Conservation (phyloP, 2,888 invertebrate genomes). For the Mythimna albipuncta region DNA sequence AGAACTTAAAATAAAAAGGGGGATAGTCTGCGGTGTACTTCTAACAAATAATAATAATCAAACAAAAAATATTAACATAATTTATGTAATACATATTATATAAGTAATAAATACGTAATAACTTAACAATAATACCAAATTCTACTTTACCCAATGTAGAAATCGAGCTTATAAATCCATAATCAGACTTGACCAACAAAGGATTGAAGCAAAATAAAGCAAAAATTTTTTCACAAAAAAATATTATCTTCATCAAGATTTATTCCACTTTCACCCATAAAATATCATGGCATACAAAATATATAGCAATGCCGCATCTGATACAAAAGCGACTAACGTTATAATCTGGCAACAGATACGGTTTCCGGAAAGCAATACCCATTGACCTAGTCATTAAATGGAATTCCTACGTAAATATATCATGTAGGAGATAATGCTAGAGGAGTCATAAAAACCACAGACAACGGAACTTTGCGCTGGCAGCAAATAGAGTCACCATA, state of each 20-base stretch:
- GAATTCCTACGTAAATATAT: constrained; percentile 43
- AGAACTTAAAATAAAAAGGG: too few relatives aligned
- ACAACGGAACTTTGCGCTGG: not conserved
- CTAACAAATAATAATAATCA: too few relatives aligned
- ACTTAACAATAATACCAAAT: too few relatives aligned
- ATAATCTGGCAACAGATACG: constrained; percentile 46
- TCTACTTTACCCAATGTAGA: too few relatives aligned
- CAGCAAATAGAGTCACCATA: not conserved
- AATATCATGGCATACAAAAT: constrained; percentile 19
- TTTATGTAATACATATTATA: too few relatives aligned
- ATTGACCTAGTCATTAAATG: constrained; percentile 49
- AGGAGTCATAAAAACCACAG: constrained; percentile 27
- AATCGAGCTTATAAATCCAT: too few relatives aligned
- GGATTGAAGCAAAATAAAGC: not conserved
- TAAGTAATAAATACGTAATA: too few relatives aligned
- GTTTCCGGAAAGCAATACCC: constrained; percentile 33
- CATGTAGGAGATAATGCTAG: constrained; percentile 29
- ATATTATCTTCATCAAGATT: constrained; percentile 5
- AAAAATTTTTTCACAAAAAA: not conserved
- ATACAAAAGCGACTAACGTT: constrained; percentile 15
- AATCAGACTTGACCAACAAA: not conserved
- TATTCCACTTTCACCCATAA: constrained; percentile 15
- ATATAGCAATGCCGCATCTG: constrained; percentile 3
- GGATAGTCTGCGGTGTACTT: too few relatives aligned
- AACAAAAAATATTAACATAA: too few relatives aligned